Evolutionary conservation across 1,140 invertebrate species (phyloP).

Genomic region (Pemphigus obesinymphae): DNA sequence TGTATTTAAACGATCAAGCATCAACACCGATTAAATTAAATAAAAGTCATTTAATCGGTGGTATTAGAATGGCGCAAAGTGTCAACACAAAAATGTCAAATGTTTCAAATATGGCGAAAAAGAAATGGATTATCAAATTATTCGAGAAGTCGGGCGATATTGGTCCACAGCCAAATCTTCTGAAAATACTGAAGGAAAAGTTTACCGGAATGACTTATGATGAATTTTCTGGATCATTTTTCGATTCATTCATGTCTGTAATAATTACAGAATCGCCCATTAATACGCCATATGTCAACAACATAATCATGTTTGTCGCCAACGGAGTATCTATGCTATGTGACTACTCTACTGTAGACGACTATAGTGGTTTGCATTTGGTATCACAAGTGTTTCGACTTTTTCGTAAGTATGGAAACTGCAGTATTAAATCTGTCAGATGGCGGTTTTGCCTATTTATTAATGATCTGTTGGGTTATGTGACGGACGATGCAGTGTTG

Average conservation of each 20-base stretch:
- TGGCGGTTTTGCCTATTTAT: constrained; percentile 18
- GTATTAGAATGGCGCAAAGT: no score
- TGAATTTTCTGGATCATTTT: background rate
- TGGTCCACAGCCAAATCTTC: background rate
- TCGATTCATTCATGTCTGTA: background rate
- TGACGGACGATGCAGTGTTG: background rate
- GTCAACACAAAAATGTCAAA: no score
- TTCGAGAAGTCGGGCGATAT: background rate
- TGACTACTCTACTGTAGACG: background rate
- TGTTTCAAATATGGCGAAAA: background rate
- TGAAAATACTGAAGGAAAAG: background rate
- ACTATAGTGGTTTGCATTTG: background rate
- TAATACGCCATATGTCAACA: background rate
- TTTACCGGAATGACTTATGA: background rate
- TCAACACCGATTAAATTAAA: no score
- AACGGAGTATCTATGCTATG: background rate
- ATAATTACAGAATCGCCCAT: background rate
- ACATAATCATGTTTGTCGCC: constrained; percentile 23
- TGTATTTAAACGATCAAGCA: no score
- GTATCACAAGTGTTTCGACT: background rate
- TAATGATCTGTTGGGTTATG: background rate
- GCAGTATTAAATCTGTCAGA: background rate
- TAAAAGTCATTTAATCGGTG: no score
- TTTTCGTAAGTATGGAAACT: background rate
- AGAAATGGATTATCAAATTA: background rate